Base-by-base conservation (phyloP, 2,797 vertebrate genomes). In the Enteromius unitaeniatus region DNA sequence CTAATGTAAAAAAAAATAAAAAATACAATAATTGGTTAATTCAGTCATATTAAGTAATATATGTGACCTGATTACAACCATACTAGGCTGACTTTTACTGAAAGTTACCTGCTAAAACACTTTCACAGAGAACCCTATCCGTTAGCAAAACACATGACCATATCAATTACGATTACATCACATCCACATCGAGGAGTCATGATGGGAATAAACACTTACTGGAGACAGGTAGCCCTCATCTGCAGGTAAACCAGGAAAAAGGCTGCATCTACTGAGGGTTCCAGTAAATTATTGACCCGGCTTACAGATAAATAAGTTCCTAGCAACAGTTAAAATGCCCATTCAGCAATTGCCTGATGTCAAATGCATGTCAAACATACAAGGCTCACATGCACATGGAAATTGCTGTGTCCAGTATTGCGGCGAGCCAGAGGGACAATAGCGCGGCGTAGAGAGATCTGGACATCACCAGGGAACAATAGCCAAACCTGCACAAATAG, bases 401-500 rank as follows among this genome's bases (percentile, higher is more conserved):
- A 87, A 87, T 81, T 86, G 73, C 84, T 79, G 86, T 83, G 87
- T 87, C 90, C 87, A 86, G 85, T 85, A 89, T 86, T 89, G 90
- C 89, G 85, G 89, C 79, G 86, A 74, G 70, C n/a, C 72, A 79
- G 58, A 76, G 82, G 78, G 79, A 83, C 85, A 83, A 86, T 81
- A 72, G 64, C 78, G 37, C 85, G 69, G 74, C 60, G 65, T 58
- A 64, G 73, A 81, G 68, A 84, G 65, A 69, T 84, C 75, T 78
- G 82, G 82, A 84, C 82, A 84, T 78, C 82, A 78, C 74, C 76
- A 73, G 78, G 69, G 82, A 88, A 88, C 87, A 88, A 88, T 86
- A 78, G 82, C 60, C 75, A 64, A 82, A 64, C 58, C 84, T 62
- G 79, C 42, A 78, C 75, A 69, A 83, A 83, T 78, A 81, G 19